Base-by-base conservation (phyloP, 2,888 invertebrate species). In the Melanotus villosus region DNA sequence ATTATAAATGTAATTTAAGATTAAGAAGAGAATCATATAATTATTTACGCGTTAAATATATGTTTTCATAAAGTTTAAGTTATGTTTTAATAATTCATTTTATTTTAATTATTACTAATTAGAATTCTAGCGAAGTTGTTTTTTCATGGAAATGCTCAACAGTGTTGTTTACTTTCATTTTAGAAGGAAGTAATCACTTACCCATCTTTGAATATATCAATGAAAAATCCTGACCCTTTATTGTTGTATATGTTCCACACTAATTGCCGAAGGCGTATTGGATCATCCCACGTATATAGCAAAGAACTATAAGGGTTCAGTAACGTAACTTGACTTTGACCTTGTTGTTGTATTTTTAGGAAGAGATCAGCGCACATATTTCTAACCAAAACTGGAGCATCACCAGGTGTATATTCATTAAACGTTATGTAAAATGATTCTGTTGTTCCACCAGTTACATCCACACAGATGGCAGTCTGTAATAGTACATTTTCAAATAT, bases 271-370 rank as follows among this genome's bases (percentile, higher is more conserved):
- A 91, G 90, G 62, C 91, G 90, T 0, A 89, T 89, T 0, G 94
- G 94, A 82, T 95, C 94, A 77, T 94, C 94, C 95, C 95, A 95
- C 0, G 95, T 94, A 80, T 94, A 94, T 32, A 94, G 82, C 79
- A 94, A 85, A 7, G 92, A 90, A 82, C 94, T 90, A 75, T 90
- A 90, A 0, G 94, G 93, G 77, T 91, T 93, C 52, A 95, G 83
- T 21, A 95, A 84, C 0, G 93, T 93, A 47, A 93, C 93, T 84
- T 90, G 88, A 18, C 87, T 86, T 80, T 88, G 75, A 75, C 85
- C 85, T 26, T 83, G 79, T 84, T 95, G 94, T 75, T 93, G 91
- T 36, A 95, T 88, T 82, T 94, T 94, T 41, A 95, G 84, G 83
- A 93, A 94, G 58, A 94, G 84, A 78, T 94, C 93, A 57, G 92